These are phyloP conservation scores for Botia kubotai DNA, from an alignment of 2,797 vertebrate species.

Conservation along the genomic window DNA sequence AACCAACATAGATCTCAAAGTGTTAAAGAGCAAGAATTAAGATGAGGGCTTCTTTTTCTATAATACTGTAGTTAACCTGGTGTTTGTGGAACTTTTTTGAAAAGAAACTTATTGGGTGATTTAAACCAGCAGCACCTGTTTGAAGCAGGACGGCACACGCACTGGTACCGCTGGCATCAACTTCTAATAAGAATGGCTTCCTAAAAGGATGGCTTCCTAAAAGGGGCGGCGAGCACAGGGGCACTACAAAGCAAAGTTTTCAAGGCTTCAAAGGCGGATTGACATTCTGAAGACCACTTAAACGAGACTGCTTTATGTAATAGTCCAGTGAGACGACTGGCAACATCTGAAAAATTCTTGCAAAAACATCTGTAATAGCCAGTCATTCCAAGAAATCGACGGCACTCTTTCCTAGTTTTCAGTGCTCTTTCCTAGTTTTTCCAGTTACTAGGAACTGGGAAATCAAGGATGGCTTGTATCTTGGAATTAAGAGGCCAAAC, in stretches of 20 bases:
- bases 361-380: slow-evolving; percentile 20
- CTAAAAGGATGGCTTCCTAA: not conserved
- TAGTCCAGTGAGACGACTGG: not conserved
- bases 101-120: slow-evolving; percentile 31
- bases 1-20: slow-evolving; percentile 31
- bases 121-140: not conserved
- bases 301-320: not conserved
- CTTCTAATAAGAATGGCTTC: not conserved
- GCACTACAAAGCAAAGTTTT: not conserved
- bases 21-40: not conserved
- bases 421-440: no score
- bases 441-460: not conserved
- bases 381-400: not conserved
- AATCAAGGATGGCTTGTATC: not conserved
- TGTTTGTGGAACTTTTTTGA: slow-evolving; percentile 30
- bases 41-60: not conserved
- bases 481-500: not conserved
- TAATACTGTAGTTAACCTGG: not conserved
- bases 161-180: slow-evolving; percentile 14
- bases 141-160: slow-evolving; percentile 25
- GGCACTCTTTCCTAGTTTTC: not conserved
- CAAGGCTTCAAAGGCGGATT: not conserved
- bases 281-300: not conserved
- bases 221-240: not conserved
- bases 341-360: slow-evolving; percentile 13